Percentiles rank a stretch among this genome's conserved stretches.
phyloP scores from a whole-genome alignment of 2,888 invertebrate species.

The Gastrophysa polygoni region DNA sequence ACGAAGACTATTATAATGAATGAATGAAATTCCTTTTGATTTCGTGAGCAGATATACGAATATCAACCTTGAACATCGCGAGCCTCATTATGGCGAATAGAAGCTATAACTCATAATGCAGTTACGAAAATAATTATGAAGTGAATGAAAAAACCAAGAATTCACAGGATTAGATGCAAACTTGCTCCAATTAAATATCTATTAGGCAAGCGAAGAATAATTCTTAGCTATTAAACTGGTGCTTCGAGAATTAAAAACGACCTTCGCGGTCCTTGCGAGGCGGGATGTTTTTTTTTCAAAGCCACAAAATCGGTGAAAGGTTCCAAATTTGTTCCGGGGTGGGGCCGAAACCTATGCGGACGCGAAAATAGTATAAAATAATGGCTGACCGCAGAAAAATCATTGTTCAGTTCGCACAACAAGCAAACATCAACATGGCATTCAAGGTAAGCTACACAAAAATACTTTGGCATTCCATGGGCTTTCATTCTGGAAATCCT shows the following conservation, averaged over 20 bases:
- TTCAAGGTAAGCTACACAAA: slow-evolving; percentile 31
- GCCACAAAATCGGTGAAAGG: slow-evolving; percentile 27
- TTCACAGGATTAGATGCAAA: no score
- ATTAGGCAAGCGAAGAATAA: slow-evolving; percentile 11
- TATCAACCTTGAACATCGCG: no score
- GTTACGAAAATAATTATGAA: no score
- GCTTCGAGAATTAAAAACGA: neutral
- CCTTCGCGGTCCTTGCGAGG: slow-evolving; percentile 28
- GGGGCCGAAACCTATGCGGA: slow-evolving; percentile 1
- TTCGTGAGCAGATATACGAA: no score
- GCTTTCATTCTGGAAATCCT: no score
- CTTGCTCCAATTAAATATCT: neutral
- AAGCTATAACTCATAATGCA: no score
- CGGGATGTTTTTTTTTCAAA: slow-evolving; percentile 27
- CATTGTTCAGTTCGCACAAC: slow-evolving; percentile 19
- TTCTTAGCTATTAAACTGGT: slow-evolving; percentile 23
- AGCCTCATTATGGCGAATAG: no score
- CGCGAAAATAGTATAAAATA: slow-evolving; percentile 19
- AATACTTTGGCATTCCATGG: no score
- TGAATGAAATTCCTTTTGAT: no score
- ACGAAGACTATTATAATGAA: no score
- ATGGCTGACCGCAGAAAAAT: neutral
- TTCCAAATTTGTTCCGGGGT: slow-evolving; percentile 28
- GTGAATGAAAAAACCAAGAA: no score
- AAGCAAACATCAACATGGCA: slow-evolving; percentile 45